Percentiles rank a stretch among this genome's conserved stretches.
phyloP scores from a whole-genome alignment of 2,888 invertebrate genomes.

The Eledone cirrhosa region DNA sequence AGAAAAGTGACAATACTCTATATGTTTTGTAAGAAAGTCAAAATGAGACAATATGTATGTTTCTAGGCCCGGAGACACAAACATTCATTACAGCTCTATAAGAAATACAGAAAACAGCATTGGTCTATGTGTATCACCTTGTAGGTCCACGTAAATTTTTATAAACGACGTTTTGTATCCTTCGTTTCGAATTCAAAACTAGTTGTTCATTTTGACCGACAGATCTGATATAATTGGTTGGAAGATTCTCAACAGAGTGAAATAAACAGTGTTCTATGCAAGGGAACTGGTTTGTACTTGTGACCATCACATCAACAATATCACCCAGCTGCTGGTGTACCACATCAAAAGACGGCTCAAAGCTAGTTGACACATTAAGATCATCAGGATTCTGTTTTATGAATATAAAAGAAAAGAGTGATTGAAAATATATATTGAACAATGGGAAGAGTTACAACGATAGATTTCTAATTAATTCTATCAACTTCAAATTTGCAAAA shows the following conservation, averaged over 20 bases:
- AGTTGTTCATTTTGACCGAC: conserved; percentile 58
- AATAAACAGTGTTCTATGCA: conserved; percentile 61
- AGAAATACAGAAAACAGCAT: neutral
- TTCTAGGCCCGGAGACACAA: too few relatives aligned
- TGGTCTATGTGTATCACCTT: conserved; percentile 46
- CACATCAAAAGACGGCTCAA: conserved; percentile 55
- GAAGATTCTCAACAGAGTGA: conserved; percentile 54
- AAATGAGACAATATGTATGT: too few relatives aligned
- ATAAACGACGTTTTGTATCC: conserved; percentile 52
- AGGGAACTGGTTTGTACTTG: conserved; percentile 55
- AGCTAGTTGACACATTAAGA: conserved; percentile 45
- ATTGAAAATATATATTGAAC: too few relatives aligned
- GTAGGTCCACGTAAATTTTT: conserved; percentile 62
- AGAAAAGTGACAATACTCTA: too few relatives aligned
- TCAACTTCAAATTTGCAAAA: too few relatives aligned
- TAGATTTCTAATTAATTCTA: too few relatives aligned
- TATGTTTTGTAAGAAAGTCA: too few relatives aligned
- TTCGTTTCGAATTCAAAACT: conserved; percentile 51
- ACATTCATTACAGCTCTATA: too few relatives aligned
- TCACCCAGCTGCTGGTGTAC: conserved; percentile 55
- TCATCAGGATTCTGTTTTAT: conserved; percentile 47
- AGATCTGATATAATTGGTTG: conserved; percentile 46
- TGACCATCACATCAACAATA: conserved; percentile 61
- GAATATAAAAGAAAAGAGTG: too few relatives aligned
- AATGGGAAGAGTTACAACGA: too few relatives aligned